phyloP scores from a whole-genome alignment of 2,888 invertebrate species.

The Aspidapion aeneum region DNA sequence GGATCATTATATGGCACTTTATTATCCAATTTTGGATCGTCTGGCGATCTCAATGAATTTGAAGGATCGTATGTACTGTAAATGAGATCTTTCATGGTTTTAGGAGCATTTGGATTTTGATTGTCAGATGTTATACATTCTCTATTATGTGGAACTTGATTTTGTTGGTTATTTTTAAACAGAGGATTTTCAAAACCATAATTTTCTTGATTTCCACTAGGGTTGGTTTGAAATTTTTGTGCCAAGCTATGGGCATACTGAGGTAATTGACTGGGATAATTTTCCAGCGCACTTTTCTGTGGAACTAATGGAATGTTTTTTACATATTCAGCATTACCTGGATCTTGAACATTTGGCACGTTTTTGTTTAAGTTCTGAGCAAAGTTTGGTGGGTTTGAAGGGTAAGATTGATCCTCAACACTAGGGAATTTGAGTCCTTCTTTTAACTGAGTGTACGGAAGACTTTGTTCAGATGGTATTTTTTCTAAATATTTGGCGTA shows the following conservation, averaged over 20 bases:
- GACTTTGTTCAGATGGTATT: background rate
- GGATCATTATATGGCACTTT: background rate
- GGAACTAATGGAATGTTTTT: background rate
- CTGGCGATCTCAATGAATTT: slow-evolving; percentile 1
- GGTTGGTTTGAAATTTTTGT: background rate
- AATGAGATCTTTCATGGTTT: slow-evolving; percentile 31
- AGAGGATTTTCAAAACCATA: slow-evolving; percentile 26
- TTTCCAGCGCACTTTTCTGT: background rate
- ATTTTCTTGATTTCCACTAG: slow-evolving; percentile 12
- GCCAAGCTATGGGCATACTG: slow-evolving; percentile 9
- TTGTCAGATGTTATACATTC: slow-evolving; percentile 23
- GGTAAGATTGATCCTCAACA: background rate
- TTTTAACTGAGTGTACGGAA: background rate
- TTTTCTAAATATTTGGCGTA: background rate
- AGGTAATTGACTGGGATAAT: background rate
- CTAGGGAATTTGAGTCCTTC: background rate
- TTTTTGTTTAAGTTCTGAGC: background rate
- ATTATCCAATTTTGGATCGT: background rate
- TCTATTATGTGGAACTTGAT: background rate
- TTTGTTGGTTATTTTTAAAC: slow-evolving; percentile 6
- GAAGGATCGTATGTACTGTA: slow-evolving; percentile 31
- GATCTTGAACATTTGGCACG: background rate
- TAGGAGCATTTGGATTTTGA: slow-evolving; percentile 27
- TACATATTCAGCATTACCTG: background rate
- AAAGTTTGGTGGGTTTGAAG: background rate